Evolutionary conservation across 2,888 invertebrate genomes (phyloP), one percentile per base, ranked within the genome.

Genomic region (Aporophyla lueneburgensis): DNA sequence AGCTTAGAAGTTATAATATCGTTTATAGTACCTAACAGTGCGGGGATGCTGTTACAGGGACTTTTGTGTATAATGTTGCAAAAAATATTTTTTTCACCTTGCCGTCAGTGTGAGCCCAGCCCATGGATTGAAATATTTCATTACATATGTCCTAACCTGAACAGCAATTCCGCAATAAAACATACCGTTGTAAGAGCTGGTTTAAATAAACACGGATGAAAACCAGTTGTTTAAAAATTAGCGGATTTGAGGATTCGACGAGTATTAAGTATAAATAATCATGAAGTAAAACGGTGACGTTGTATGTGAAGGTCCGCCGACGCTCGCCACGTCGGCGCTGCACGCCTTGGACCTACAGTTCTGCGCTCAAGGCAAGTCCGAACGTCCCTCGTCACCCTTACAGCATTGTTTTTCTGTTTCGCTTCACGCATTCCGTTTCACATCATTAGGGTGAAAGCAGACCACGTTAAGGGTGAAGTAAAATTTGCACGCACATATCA

Each of bases 291-390:
- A 86, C 72, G 76, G 61, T 76, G 86, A 76, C 71, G 81, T 91
- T 93, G 80, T 92, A 81, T 93, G 84, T 91, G 87, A 95, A 95
- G 95, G 95, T 95, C 95, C 95, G 81, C 95, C 96, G 90, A 96
- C 96, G 89, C 95, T 96, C 89, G 96, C 95, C 88, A 96, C 96
- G 91, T 95, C 96, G 91, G 96, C 96, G 84, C 95, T 96, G 83
- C 95, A 96, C 93, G 96, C 96, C 81, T 93, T 95, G 91, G 96
- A 95, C 93, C 94, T 95, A 80, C 96, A 95, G 93, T 96, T 95
- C 94, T 95, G 95, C 95, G 95, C 96, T 89, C 95, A 95, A 96
- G 95, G 96, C 95, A 96, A 95, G 96, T 96, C 72, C 67, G n/a
- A 68, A 75, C 62, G 49, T 63, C 70, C 56, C 71, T 16, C 70